A percentile compares a stretch with the other conserved stretches of the same genome.
These are phyloP conservation scores for Lepidurus arcticus DNA, from an alignment of 1,140 invertebrate species.

Conservation along the genomic window DNA sequence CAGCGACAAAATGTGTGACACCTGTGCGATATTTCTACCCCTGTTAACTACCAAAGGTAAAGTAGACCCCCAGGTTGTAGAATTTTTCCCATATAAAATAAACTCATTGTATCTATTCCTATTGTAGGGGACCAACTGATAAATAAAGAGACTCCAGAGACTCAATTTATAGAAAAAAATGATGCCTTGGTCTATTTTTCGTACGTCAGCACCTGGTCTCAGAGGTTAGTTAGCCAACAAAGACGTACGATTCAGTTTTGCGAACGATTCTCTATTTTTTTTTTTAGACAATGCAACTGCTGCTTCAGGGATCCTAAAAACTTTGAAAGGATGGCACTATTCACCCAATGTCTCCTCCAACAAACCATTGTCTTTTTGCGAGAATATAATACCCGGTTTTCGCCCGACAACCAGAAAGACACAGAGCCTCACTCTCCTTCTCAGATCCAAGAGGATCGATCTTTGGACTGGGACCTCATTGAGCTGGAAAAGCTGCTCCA, in stretches of 20 bases:
- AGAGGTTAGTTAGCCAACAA: not conserved
- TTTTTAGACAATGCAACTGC: slow-evolving; percentile 75
- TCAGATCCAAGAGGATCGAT: not conserved
- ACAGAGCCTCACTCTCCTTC: not conserved
- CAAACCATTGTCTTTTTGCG: slow-evolving; percentile 11
- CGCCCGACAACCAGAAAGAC: not conserved
- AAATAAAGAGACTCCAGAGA: not conserved
- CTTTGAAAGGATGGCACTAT: slow-evolving; percentile 77
- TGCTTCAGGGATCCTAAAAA: slow-evolving; percentile 84
- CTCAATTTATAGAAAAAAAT: not conserved
- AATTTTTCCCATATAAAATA: not conserved
- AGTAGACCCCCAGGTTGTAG: not conserved
- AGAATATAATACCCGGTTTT: not conserved
- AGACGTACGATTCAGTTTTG: not conserved
- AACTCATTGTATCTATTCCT: not conserved
- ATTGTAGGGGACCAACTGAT: not conserved
- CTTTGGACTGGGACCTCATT: slow-evolving; percentile 57
- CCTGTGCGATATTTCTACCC: not conserved
- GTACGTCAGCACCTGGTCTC: not conserved
- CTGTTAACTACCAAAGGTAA: not conserved
- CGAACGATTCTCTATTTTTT: slow-evolving; percentile 33
- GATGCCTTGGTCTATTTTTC: not conserved
- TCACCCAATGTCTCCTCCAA: slow-evolving; percentile 74
- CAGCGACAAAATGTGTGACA: not conserved
- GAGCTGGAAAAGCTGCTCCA: slow-evolving; percentile 72